phyloP scores from a whole-genome alignment of 2,113 vertebrate species.

The Falco punctatus region DNA sequence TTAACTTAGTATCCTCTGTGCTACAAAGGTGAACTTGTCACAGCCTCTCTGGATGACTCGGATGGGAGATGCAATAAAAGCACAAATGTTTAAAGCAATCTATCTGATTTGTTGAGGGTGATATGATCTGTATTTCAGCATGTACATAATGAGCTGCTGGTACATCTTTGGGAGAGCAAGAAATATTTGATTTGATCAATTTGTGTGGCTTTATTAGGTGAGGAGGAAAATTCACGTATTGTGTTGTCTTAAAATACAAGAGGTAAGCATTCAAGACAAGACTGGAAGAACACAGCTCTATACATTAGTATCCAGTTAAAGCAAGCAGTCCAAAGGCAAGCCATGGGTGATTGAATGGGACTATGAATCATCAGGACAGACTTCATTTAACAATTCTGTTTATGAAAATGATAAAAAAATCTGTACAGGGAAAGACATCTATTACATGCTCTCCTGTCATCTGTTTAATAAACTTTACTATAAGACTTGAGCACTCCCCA shows the following conservation, averaged over 20 bases:
- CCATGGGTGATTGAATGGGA: not conserved
- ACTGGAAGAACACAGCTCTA: not conserved
- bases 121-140: not conserved
- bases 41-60: not conserved
- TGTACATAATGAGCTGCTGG: not conserved
- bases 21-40: not conserved
- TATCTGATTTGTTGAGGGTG: not conserved
- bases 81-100: not conserved
- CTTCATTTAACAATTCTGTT: not conserved
- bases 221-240: not conserved
- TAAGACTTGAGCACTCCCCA: not conserved
- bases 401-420: not conserved
- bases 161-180: not conserved
- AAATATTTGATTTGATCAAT: not conserved
- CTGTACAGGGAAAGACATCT: not conserved
- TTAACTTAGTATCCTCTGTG: not conserved
- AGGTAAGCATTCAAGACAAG: not conserved
- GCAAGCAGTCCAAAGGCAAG: not conserved
- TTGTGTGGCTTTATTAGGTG: not conserved
- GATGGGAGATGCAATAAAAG: not conserved
- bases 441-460: not conserved
- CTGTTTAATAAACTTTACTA: not conserved
- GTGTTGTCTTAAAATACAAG: not conserved
- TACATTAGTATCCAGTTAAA: not conserved
- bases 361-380: not conserved